Evolutionary conservation across 2,888 invertebrate species (phyloP).

Genomic region (Dicranocentrus wangi): DNA sequence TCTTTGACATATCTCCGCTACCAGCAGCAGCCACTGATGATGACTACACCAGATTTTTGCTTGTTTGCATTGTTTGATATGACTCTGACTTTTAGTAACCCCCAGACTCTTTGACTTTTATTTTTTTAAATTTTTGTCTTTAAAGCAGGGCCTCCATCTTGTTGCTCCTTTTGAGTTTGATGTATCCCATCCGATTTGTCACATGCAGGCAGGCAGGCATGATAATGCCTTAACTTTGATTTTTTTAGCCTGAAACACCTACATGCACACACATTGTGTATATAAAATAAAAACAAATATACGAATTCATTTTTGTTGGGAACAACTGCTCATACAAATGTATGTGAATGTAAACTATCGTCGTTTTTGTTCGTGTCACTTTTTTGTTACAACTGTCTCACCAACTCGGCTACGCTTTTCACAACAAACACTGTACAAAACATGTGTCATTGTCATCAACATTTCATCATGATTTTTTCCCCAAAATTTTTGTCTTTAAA

Average conservation of each 20-base stretch:
- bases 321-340: not conserved
- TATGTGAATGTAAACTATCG: too few species aligned
- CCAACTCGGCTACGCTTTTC: conserved; percentile 48
- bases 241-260: too few species aligned
- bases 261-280: too few species aligned
- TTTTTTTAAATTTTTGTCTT: too few species aligned
- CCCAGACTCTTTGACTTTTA: too few species aligned
- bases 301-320: conserved; percentile 1
- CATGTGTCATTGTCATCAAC: conserved; percentile 54
- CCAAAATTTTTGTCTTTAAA: not conserved
- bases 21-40: not conserved
- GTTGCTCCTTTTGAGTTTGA: conserved; percentile 15
- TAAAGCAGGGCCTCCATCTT: not conserved
- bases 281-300: not conserved
- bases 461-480: conserved; percentile 16
- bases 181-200: conserved; percentile 35
- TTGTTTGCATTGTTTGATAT: not conserved
- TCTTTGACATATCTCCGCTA: conserved; percentile 49
- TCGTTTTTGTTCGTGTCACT: conserved; percentile 24
- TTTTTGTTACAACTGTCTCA: conserved; percentile 55
- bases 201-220: conserved; percentile 10
- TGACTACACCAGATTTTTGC: not conserved
- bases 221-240: too few species aligned
- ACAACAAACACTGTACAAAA: conserved; percentile 40
- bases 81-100: too few species aligned